Base-by-base conservation (phyloP, 2,113 vertebrate species). In the Carassius gibelio region DNA sequence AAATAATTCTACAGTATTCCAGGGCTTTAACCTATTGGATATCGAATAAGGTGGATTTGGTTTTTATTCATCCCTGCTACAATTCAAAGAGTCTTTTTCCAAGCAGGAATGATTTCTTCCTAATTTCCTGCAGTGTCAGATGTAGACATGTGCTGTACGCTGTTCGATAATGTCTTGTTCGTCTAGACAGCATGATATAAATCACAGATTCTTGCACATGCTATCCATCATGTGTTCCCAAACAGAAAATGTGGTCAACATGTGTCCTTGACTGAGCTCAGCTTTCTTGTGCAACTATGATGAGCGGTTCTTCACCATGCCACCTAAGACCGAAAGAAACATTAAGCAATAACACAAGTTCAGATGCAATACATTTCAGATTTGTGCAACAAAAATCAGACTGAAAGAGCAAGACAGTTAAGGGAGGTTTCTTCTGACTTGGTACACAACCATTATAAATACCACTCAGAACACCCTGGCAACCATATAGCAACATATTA, bases 1-100 rank as follows among this genome's bases (percentile, higher is more conserved):
- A 66, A 66, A 26, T 48, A 30, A 19, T 50, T 66, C 38, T 0
- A 0, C 30, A 42, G 23, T 23, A 64, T 71, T 71, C 45, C 3
- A 13, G 23, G 79, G 50, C 42, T 52, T 48, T 68, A 36, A 68
- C 42, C 62, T 30, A 81, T 68, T 69, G 80, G 62, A 80, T 36
- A 80, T 62, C 4, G 13, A 62, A 61, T 15, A 45, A 64, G 26
- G 26, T 77, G 52, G 75, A 64, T 62, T 79, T 30, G 17, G 13
- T 23, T 68, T 81, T 66, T 61, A 26, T 50, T 30, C 61, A 68
- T 66, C 23, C 14, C n/a, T 36, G 52, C 26, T 13, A 59, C 52
- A 77, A 6, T 34, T 77, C 26, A n/a, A 45, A 11, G 42, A 76
- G 74, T 34, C 75, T 34, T 76, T 52, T 1, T 55, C 50, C 6